phyloP scores from a whole-genome alignment of 1,140 invertebrate species.

The Helicoverpa armigera region DNA sequence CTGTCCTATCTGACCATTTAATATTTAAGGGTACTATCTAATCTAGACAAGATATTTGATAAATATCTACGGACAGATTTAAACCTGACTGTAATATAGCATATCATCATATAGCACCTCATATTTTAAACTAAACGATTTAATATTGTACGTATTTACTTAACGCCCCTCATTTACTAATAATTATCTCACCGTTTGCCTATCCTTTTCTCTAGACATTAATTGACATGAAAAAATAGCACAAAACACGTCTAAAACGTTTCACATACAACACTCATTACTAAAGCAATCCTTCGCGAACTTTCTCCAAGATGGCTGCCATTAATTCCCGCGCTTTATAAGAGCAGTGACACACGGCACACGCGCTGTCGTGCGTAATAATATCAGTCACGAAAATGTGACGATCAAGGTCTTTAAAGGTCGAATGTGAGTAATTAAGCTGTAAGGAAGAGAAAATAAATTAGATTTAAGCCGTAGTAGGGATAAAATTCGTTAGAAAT shows the following conservation, averaged over 20 bases:
- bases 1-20: too few relatives aligned
- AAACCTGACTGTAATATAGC: too few relatives aligned
- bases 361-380: constrained; percentile 36
- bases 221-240: background rate
- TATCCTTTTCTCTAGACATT: background rate
- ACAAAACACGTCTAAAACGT: constrained; percentile 43
- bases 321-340: constrained; percentile 64
- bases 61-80: too few relatives aligned
- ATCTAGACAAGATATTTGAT: too few relatives aligned
- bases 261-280: constrained; percentile 64
- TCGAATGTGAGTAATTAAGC: constrained; percentile 32
- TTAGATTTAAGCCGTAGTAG: constrained; percentile 5
- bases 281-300: constrained; percentile 54
- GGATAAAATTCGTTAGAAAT: constrained; percentile 2
- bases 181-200: too few relatives aligned
- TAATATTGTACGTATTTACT: too few relatives aligned
- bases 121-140: too few relatives aligned
- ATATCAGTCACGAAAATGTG: constrained; percentile 31
- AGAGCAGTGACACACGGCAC: constrained; percentile 39
- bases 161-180: too few relatives aligned
- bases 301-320: constrained; percentile 63
- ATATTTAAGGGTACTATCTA: too few relatives aligned
- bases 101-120: too few relatives aligned
- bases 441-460: constrained; percentile 26
- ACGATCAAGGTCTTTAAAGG: constrained; percentile 27